These are phyloP conservation scores for Crypturellus undulatus DNA, from an alignment of 2,113 vertebrate genomes.

Conservation along the genomic window DNA sequence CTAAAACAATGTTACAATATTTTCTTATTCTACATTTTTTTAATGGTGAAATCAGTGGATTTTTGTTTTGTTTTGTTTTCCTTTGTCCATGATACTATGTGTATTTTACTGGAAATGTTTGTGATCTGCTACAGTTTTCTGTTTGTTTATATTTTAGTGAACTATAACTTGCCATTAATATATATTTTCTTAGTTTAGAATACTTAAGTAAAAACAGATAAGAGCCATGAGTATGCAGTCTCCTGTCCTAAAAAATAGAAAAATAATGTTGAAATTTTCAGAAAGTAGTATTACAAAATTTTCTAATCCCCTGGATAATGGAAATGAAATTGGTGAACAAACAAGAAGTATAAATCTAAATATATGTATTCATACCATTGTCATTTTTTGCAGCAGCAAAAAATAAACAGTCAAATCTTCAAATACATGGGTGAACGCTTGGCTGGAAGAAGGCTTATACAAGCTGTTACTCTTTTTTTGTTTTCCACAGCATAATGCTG, in stretches of 20 bases:
- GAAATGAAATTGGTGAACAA: background rate
- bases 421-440: background rate
- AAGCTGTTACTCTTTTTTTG: background rate
- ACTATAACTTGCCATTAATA: background rate
- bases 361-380: background rate
- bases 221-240: background rate
- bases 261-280: background rate
- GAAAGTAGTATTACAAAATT: background rate
- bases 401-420: background rate
- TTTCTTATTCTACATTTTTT: background rate
- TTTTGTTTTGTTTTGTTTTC: too few relatives aligned
- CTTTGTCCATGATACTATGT: background rate
- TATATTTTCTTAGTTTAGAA: background rate
- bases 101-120: background rate
- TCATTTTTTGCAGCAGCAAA: background rate
- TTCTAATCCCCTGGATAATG: background rate
- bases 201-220: background rate
- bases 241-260: background rate
- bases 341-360: background rate
- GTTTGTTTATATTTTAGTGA: background rate
- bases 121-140: background rate
- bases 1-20: background rate
- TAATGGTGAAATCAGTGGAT: background rate
- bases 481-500: conserved; percentile 72
- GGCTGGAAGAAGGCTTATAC: fast-evolving